These are phyloP conservation scores for Drosophila sordidapex DNA, from an alignment of 2,888 invertebrate species.

Conservation along the genomic window DNA sequence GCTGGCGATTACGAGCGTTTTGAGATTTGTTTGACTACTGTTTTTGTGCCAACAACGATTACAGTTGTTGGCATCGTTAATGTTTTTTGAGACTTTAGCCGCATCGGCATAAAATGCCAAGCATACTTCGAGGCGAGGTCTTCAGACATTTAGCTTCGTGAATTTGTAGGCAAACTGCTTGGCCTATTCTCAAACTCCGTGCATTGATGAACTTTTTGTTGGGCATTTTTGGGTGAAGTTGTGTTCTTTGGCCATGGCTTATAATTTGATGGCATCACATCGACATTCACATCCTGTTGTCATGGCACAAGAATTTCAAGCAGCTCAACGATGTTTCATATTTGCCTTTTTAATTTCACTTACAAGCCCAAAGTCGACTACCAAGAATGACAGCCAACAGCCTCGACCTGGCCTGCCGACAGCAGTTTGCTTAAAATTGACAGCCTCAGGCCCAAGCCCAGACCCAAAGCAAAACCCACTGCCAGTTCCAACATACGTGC, in stretches of 20 bases:
- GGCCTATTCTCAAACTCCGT: conserved; percentile 46
- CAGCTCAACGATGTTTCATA: conserved; percentile 69
- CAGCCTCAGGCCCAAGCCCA: conserved; percentile 6
- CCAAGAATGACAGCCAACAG: conserved; percentile 21
- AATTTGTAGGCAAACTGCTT: conserved; percentile 14
- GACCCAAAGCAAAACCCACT: background rate
- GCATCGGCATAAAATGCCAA: conserved; percentile 36
- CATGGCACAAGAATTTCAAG: conserved; percentile 60
- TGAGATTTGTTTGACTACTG: conserved; percentile 42
- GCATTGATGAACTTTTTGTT: conserved; percentile 58
- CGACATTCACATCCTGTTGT: conserved; percentile 55
- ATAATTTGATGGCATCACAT: conserved; percentile 63
- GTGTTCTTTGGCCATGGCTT: conserved; percentile 34
- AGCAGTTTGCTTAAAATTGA: conserved; percentile 21
- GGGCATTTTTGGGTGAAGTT: conserved; percentile 49
- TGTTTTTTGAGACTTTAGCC: conserved; percentile 11
- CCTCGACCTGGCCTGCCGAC: conserved; percentile 14
- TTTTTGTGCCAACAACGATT: conserved; percentile 10
- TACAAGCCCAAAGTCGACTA: conserved; percentile 43
- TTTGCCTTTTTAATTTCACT: conserved; percentile 67
- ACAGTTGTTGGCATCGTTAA: conserved; percentile 12
- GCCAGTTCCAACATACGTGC: background rate
- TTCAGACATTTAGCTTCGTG: conserved; percentile 13
- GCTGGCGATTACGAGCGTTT: conserved; percentile 43
- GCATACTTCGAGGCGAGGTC: conserved; percentile 52